Evolutionary conservation across 2,888 invertebrate genomes (phyloP), one percentile per base, ranked within the genome.

Genomic region (Erebia aethiops): DNA sequence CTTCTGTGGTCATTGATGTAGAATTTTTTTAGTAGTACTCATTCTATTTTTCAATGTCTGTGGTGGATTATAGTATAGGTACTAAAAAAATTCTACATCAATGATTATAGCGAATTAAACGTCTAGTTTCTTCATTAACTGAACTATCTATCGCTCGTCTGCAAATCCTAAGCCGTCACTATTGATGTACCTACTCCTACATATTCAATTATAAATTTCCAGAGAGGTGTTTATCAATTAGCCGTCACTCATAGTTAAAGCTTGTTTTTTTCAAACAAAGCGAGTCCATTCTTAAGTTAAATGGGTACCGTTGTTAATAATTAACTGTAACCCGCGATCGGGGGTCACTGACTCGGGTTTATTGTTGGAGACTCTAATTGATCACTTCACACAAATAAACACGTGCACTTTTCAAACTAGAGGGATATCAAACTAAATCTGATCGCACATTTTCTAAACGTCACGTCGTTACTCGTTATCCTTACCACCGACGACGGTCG

Each of bases 271-370:
- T 67, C 18, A 65, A 68, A 75, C 70, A 74, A 69, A 72, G 58
- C 70, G 61, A 14, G 46, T 68, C 54, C 68, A 63, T 74, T 72
- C 70, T 70, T 58, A 74, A 64, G 69, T 71, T 72, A 72, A 81
- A 81, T 80, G 80, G 73, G 75, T 86, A 88, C 89, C 89, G 89
- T 88, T 90, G 88, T 85, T 88, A 89, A 89, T 89, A 88, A 86
- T 85, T 85, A 88, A 84, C 88, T 84, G 87, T 88, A 85, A 84
- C 82, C 69, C 26, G 71, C 26, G 21, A 67, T 73, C 77, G 80
- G 81, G 81, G 89, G 87, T 90, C 87, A 83, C 60, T 80, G 86
- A 84, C 88, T 74, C 77, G 75, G 76, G 80, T 81, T 81, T 82
- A 84, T 84, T 83, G 81, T 84, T 81, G 81, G 81, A 82, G 83